Percentiles rank a stretch among this genome's conserved stretches.
Evolutionary conservation across 2,113 vertebrate genomes (phyloP).

Genomic region (Eurypyga helias): DNA sequence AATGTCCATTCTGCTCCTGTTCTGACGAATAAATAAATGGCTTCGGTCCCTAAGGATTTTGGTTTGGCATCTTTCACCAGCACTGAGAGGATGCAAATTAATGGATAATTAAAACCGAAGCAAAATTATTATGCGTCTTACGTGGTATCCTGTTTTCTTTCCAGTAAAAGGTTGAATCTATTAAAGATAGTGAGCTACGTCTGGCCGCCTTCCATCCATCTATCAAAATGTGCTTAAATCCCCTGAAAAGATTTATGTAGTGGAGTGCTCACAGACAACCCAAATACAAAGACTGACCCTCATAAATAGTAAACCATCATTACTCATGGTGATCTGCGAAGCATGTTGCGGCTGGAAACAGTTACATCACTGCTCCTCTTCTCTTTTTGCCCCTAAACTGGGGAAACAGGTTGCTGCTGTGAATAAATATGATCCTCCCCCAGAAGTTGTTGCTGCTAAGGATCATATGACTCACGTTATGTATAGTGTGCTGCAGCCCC

Average conservation of each 20-base stretch:
- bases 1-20: neutral
- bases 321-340: neutral
- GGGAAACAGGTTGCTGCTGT: slow-evolving; percentile 84
- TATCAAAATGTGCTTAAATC: neutral
- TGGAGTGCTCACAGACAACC: neutral
- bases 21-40: neutral
- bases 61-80: neutral
- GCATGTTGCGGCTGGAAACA: neutral
- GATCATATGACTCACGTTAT: slow-evolving; percentile 87
- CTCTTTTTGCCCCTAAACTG: neutral
- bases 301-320: neutral
- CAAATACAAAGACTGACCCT: neutral
- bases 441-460: slow-evolving; percentile 84
- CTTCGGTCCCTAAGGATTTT: neutral
- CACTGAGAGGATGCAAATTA: slow-evolving; percentile 16
- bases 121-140: neutral
- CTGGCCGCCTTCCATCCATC: neutral
- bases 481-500: slow-evolving; percentile 83
- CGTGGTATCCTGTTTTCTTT: neutral
- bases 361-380: neutral
- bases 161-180: neutral
- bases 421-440: slow-evolving; percentile 87
- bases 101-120: slow-evolving; percentile 36
- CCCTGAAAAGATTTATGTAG: neutral
- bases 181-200: neutral